phyloP scores from a whole-genome alignment of 2,113 vertebrate species.

The Poecile atricapillus region DNA sequence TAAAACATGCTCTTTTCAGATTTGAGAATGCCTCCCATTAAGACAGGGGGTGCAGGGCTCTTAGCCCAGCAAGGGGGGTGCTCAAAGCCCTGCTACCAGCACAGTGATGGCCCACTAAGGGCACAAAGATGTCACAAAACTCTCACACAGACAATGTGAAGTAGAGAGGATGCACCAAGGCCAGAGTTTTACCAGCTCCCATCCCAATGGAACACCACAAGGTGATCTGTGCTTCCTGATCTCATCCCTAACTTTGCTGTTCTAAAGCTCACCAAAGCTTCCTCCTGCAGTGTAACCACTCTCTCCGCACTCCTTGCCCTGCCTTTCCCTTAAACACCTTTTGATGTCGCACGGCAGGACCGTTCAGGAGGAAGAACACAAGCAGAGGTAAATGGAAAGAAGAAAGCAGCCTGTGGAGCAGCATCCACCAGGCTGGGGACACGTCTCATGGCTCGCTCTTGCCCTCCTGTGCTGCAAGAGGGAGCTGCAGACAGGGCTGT shows the following conservation, averaged over 20 bases:
- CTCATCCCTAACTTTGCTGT: neutral
- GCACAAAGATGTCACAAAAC: neutral
- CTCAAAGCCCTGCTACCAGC: neutral
- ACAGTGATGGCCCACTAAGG: neutral
- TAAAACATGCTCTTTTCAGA: neutral
- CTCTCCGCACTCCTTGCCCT: neutral
- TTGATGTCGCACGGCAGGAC: neutral
- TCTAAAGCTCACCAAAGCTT: neutral
- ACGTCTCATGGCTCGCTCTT: neutral
- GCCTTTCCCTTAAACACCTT: neutral
- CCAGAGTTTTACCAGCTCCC: rapidly evolving
- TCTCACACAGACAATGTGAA: rapidly evolving
- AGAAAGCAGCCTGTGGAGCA: neutral
- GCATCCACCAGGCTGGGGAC: neutral
- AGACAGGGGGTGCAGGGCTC: neutral
- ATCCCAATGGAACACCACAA: neutral
- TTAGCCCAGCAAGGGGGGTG: neutral
- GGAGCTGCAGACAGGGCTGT: constrained; percentile 13
- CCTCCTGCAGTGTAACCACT: neutral
- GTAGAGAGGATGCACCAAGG: neutral
- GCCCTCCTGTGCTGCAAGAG: constrained; percentile 50
- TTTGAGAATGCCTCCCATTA: neutral
- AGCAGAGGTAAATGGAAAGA: neutral
- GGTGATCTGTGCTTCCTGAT: neutral
- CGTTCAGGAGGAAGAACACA: neutral